A percentile compares a stretch with the other conserved stretches of the same genome.
phyloP scores from a whole-genome alignment of 2,888 invertebrate genomes.

The Heteromurus nitidus region DNA sequence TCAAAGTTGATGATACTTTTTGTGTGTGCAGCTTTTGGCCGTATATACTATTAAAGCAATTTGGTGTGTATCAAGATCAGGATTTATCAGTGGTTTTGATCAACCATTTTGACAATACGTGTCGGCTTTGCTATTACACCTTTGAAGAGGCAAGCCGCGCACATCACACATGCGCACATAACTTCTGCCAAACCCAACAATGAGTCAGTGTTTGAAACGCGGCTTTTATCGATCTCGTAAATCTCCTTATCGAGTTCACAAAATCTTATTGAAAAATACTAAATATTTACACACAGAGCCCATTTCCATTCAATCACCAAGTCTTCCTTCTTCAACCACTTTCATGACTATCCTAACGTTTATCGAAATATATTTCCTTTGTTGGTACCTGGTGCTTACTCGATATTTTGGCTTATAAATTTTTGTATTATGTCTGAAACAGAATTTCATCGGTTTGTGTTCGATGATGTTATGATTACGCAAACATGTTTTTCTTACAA shows the following conservation, averaged over 20 bases:
- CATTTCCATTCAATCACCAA: conserved; percentile 38
- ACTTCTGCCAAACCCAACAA: conserved; percentile 15
- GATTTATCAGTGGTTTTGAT: conserved; percentile 46
- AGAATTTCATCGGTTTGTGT: no score
- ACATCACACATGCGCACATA: conserved; percentile 1
- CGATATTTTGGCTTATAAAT: no score
- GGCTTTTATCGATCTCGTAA: conserved; percentile 37
- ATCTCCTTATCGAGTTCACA: conserved; percentile 40
- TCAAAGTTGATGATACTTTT: no score
- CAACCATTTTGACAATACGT: conserved; percentile 29
- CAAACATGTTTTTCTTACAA: no score
- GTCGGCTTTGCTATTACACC: conserved; percentile 22
- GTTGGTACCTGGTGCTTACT: no score
- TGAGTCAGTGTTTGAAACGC: background rate
- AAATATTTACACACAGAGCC: conserved; percentile 57
- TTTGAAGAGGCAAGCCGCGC: conserved; percentile 21
- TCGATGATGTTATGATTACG: no score
- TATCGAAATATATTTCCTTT: background rate
- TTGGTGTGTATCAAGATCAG: conserved; percentile 57
- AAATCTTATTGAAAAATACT: conserved; percentile 42
- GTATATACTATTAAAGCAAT: conserved; percentile 25
- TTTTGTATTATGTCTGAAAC: no score
- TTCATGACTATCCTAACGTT: background rate
- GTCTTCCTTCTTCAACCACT: no score
- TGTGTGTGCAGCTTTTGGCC: background rate